A percentile compares a stretch with the other conserved stretches of the same genome.
Evolutionary conservation across 2,888 invertebrate species (phyloP).

Genomic region (Noctua fimbriata): DNA sequence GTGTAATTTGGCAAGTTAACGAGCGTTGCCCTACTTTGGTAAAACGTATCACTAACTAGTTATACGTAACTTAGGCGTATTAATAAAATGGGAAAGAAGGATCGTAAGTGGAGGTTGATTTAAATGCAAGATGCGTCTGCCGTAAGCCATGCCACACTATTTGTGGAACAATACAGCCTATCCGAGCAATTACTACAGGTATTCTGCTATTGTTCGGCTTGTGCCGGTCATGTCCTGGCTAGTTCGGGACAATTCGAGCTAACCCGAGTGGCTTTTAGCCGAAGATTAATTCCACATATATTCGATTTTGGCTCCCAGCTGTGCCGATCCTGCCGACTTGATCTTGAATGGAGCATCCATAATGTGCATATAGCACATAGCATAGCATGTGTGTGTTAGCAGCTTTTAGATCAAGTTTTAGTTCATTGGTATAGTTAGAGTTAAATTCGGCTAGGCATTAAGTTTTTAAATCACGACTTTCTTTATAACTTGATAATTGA

Average conservation of each 20-base stretch:
- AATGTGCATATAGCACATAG: no score
- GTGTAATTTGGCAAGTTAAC: conserved; percentile 43
- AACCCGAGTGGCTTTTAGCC: background rate
- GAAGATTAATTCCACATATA: background rate
- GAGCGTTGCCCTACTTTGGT: conserved; percentile 21
- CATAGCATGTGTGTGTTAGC: no score
- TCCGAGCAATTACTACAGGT: background rate
- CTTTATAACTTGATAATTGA: background rate
- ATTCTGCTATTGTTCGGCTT: background rate
- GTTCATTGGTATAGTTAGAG: no score
- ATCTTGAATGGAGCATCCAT: background rate
- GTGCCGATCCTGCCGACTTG: background rate
- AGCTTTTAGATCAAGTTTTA: no score
- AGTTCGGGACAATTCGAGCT: background rate
- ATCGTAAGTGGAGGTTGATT: background rate
- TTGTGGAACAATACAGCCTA: background rate
- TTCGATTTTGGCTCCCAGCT: background rate
- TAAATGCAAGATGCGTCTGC: background rate
- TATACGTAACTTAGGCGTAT: conserved; percentile 3
- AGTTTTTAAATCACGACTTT: no score
- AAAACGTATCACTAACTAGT: conserved; percentile 7
- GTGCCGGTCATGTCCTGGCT: background rate
- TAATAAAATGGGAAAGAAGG: conserved; percentile 1
- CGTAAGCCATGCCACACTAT: background rate
- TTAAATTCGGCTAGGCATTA: no score